phyloP scores from a whole-genome alignment of 2,113 vertebrate genomes.

The Seriola dumerili region DNA sequence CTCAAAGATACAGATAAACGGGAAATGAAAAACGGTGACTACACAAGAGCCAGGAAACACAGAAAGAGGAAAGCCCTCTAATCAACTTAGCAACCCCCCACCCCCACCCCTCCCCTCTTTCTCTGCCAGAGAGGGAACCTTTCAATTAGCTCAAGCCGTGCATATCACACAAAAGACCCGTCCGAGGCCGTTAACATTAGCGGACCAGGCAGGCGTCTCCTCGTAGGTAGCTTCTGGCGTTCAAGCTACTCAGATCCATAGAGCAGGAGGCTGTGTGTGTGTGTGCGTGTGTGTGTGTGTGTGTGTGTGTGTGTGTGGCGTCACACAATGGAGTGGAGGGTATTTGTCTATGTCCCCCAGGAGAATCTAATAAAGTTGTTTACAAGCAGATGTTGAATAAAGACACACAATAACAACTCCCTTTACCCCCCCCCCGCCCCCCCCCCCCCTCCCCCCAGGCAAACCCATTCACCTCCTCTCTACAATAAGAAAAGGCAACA shows the following conservation, averaged over 20 bases:
- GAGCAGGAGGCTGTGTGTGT: neutral
- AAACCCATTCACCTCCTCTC: slow-evolving; percentile 36
- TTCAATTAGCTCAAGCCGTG: slow-evolving; percentile 80
- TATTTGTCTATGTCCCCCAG: slow-evolving; percentile 41
- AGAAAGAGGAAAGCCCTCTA: slow-evolving; percentile 3
- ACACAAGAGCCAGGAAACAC: neutral
- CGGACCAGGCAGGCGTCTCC: slow-evolving; percentile 16
- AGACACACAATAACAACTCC: slow-evolving; percentile 61
- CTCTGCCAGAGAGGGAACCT: slow-evolving; percentile 67
- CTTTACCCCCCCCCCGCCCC: neutral
- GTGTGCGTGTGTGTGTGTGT: slow-evolving; percentile 9
- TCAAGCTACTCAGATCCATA: slow-evolving; percentile 45
- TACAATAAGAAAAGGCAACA: slow-evolving; percentile 15
- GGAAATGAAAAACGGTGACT: neutral
- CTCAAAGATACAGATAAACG: neutral
- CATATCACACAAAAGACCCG: slow-evolving; percentile 70
- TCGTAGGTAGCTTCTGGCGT: slow-evolving; percentile 45
- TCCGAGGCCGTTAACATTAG: slow-evolving; percentile 66
- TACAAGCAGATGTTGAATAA: slow-evolving; percentile 69
- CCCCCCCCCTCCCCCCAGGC: neutral
- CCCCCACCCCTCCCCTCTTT: slow-evolving; percentile 61
- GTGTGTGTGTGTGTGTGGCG: neutral
- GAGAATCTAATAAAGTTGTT: slow-evolving; percentile 72
- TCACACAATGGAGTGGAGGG: slow-evolving; percentile 49
- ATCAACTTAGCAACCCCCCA: slow-evolving; percentile 60